These are phyloP conservation scores for Leucania comma DNA, from an alignment of 2,888 invertebrate genomes.

Conservation along the genomic window DNA sequence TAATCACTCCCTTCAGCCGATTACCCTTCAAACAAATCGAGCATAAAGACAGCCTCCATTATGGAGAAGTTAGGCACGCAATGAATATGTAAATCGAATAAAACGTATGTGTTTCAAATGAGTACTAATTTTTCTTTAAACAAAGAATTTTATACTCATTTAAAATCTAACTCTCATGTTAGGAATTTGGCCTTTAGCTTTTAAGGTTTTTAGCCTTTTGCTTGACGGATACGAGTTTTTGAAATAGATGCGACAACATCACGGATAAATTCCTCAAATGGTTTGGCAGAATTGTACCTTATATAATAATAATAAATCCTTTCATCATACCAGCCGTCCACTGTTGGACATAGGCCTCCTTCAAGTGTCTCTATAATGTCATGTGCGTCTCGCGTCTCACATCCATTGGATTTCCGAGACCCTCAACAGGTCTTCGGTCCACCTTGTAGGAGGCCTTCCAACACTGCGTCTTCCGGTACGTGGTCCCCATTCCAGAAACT, in stretches of 20 bases:
- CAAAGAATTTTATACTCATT: constrained; percentile 39
- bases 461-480: too few relatives aligned
- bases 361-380: too few relatives aligned
- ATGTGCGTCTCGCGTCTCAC: too few relatives aligned
- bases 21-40: constrained; percentile 52
- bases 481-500: too few relatives aligned
- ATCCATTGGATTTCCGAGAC: too few relatives aligned
- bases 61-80: constrained; percentile 37
- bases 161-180: constrained; percentile 33
- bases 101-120: constrained; percentile 57
- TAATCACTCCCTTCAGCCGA: constrained; percentile 38
- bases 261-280: not conserved
- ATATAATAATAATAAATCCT: too few relatives aligned
- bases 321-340: too few relatives aligned
- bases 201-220: constrained; percentile 8
- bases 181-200: constrained; percentile 6
- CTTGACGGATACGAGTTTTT: constrained; percentile 23
- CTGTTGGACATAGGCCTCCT: too few relatives aligned
- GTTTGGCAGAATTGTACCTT: not conserved
- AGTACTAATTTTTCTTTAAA: constrained; percentile 51
- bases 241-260: not conserved
- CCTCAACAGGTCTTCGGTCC: too few relatives aligned
- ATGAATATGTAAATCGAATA: constrained; percentile 64
- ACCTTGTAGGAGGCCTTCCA: too few relatives aligned
- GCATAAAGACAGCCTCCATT: constrained; percentile 44